A percentile compares a stretch with the other conserved stretches of the same genome.
Conservation (phyloP, 2,888 invertebrate species). For the Tuta absoluta region DNA sequence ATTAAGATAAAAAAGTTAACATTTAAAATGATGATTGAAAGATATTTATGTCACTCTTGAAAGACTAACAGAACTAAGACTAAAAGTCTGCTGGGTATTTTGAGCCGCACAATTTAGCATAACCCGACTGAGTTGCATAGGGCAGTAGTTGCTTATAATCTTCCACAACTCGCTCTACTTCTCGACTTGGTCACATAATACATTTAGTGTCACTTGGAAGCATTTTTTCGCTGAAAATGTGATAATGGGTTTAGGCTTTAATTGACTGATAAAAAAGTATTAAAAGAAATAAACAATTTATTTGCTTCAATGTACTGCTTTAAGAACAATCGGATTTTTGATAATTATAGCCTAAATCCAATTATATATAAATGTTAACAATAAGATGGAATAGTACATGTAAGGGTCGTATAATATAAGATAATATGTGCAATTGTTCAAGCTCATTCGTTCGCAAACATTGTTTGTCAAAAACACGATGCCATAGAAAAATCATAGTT, state of each 20-base stretch:
- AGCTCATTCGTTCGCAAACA: constrained; percentile 45
- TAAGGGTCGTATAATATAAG: constrained; percentile 62
- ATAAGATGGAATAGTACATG: constrained; percentile 64
- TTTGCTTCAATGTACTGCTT: constrained; percentile 16
- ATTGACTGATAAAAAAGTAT: constrained; percentile 52
- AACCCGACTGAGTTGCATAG: constrained; percentile 49
- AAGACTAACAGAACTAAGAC: not conserved
- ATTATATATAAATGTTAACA: constrained; percentile 60
- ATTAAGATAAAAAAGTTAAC: not conserved
- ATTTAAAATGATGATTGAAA: not conserved
- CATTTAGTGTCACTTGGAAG: constrained; percentile 35
- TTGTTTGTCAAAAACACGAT: constrained; percentile 22
- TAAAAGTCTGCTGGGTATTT: constrained; percentile 41
- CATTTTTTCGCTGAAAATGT: constrained; percentile 60
- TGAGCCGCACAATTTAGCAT: constrained; percentile 69
- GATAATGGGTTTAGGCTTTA: constrained; percentile 75
- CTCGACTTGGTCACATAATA: constrained; percentile 46
- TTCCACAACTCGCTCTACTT: constrained; percentile 34
- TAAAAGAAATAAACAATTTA: not conserved
- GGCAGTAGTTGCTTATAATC: constrained; percentile 28
- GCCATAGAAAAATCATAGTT: constrained; percentile 29
- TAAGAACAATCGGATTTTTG: constrained; percentile 35
- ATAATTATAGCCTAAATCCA: constrained; percentile 76
- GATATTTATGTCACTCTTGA: too few species aligned
- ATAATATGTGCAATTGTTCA: constrained; percentile 71